Percentiles rank a stretch among this genome's conserved stretches.
Evolutionary conservation across 2,888 invertebrate species (phyloP).

Genomic region (Hofmannophila pseudospretella): DNA sequence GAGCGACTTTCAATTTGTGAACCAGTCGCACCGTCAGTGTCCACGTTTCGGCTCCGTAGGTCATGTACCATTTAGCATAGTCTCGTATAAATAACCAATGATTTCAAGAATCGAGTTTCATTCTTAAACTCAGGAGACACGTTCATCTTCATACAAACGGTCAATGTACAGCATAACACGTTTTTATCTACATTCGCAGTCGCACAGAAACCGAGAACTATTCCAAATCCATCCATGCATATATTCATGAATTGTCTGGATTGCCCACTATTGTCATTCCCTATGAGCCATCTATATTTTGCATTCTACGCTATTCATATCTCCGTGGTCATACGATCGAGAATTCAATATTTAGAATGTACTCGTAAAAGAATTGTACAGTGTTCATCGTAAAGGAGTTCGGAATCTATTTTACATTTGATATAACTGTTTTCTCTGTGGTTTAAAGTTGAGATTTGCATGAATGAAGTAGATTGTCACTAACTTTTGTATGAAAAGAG

Average conservation of each 20-base stretch:
- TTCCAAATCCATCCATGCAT: conserved; percentile 25
- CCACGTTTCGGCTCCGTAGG: too few relatives aligned
- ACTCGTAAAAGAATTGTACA: conserved; percentile 7
- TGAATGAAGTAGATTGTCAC: neutral
- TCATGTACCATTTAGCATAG: too few relatives aligned
- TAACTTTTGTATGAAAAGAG: conserved; percentile 2
- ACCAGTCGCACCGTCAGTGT: too few relatives aligned
- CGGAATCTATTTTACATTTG: conserved; percentile 14
- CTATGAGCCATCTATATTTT: conserved; percentile 4
- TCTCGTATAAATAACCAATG: too few relatives aligned
- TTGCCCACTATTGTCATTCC: conserved; percentile 24
- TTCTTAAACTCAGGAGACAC: too few relatives aligned
- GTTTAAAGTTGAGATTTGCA: conserved; percentile 11
- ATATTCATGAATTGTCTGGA: conserved; percentile 26
- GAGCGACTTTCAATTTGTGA: too few relatives aligned
- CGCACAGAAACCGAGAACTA: conserved; percentile 19
- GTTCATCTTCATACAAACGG: neutral
- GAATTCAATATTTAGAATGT: neutral
- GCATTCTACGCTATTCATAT: neutral
- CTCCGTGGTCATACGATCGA: neutral
- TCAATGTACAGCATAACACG: neutral
- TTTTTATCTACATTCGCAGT: conserved; percentile 1
- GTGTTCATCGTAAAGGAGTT: conserved; percentile 21
- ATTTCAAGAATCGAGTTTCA: too few relatives aligned
- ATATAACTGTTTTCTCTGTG: conserved; percentile 10